These are phyloP conservation scores for Pygoscelis antarcticus DNA, from an alignment of 2,113 vertebrate species.

Conservation along the genomic window DNA sequence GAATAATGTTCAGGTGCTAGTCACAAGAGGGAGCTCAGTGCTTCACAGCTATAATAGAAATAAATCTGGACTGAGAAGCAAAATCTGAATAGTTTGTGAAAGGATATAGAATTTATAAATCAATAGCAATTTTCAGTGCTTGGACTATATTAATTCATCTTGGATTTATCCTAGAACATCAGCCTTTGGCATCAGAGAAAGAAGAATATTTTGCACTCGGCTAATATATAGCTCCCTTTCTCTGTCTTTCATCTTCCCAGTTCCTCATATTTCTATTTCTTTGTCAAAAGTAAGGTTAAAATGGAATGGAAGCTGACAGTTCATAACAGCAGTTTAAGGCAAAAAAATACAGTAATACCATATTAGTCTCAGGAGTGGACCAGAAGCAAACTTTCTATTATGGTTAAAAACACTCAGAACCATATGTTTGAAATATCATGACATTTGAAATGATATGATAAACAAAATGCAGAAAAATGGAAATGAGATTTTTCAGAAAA, in stretches of 20 bases:
- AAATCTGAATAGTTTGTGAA: not conserved
- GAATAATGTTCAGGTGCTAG: constrained; percentile 43
- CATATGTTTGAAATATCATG: accelerated
- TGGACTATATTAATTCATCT: not conserved
- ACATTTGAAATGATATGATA: not conserved
- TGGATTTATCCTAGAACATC: not conserved
- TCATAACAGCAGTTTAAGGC: not conserved
- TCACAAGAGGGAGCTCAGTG: constrained; percentile 70
- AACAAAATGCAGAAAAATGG: not conserved
- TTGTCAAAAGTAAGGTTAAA: not conserved
- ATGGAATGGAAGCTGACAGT: not conserved
- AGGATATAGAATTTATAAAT: not conserved
- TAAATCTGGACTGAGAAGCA: not conserved
- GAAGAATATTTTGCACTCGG: not conserved
- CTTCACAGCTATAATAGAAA: constrained; percentile 10
- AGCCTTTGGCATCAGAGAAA: not conserved
- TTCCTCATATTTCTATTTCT: not conserved
- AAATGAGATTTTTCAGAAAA: not conserved
- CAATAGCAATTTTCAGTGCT: not conserved
- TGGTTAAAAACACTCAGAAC: not conserved
- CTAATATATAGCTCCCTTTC: not conserved
- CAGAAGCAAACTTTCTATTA: not conserved
- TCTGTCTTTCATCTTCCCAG: not conserved
- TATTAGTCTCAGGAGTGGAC: not conserved
- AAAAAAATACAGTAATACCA: not conserved